A percentile compares a stretch with the other conserved stretches of the same genome.
These are phyloP conservation scores for Atherix ibis DNA, from an alignment of 2,888 invertebrate species.

Conservation along the genomic window DNA sequence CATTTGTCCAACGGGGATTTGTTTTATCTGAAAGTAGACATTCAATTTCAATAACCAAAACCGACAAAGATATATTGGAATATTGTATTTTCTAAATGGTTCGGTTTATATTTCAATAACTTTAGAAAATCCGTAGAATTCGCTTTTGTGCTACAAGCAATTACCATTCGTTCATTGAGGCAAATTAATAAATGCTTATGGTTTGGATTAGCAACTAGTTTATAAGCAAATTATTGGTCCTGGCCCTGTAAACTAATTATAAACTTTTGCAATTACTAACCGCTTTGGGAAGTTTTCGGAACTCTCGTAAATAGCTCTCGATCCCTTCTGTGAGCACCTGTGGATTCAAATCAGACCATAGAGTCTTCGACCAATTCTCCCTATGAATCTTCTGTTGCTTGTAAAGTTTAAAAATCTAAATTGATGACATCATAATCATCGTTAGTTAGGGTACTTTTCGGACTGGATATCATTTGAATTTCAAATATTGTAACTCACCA, in stretches of 20 bases:
- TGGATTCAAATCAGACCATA: constrained; percentile 79
- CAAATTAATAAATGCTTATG: too few species aligned
- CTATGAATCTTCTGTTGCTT: constrained; percentile 59
- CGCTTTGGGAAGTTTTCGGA: constrained; percentile 53
- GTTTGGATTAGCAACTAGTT: too few species aligned
- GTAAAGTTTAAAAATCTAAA: constrained; percentile 55
- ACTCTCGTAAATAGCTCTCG: constrained; percentile 66
- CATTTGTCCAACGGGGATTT: constrained; percentile 43
- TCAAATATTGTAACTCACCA: too few species aligned
- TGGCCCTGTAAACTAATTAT: not conserved
- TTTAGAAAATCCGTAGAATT: too few species aligned
- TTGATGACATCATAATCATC: not conserved
- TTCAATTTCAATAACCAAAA: not conserved
- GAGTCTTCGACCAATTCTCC: constrained; percentile 68
- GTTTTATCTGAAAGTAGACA: constrained; percentile 1
- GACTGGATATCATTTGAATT: too few species aligned
- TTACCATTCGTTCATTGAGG: too few species aligned
- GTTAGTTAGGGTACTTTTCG: too few species aligned
- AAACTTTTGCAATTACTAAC: constrained; percentile 28
- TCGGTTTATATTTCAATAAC: not conserved
- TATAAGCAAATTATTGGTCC: too few species aligned
- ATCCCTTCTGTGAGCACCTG: constrained; percentile 74
- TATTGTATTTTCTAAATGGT: not conserved
- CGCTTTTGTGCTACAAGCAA: too few species aligned
- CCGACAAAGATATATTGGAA: not conserved